phyloP scores from a whole-genome alignment of 2,113 vertebrate genomes.

The Puma concolor region DNA sequence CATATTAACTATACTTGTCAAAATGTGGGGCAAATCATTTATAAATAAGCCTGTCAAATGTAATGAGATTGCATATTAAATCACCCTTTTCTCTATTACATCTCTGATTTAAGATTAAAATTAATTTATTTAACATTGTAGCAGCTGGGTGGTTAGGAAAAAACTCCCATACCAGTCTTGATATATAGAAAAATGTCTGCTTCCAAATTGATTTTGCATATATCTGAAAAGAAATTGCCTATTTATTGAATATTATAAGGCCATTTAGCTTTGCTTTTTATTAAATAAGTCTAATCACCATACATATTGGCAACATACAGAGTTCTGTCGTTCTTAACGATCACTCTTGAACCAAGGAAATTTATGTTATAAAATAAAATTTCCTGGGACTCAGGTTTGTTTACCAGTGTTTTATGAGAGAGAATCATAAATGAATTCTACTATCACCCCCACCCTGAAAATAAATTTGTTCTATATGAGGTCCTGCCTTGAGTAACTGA shows the following conservation, averaged over 20 bases:
- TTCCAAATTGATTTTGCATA: constrained; percentile 41
- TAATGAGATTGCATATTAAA: constrained; percentile 81
- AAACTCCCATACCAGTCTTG: constrained; percentile 46
- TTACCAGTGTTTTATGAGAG: constrained; percentile 56
- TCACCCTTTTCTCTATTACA: constrained; percentile 67
- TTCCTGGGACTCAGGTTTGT: constrained; percentile 46
- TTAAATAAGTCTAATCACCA: constrained; percentile 45
- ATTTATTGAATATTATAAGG: constrained; percentile 64
- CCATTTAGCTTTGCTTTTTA: constrained; percentile 37
- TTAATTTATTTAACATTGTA: constrained; percentile 77
- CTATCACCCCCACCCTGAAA: background rate
- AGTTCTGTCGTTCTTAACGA: constrained; percentile 38
- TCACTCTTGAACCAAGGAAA: background rate
- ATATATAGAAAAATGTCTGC: constrained; percentile 59
- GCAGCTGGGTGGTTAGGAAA: constrained; percentile 63
- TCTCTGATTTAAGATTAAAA: constrained; percentile 81
- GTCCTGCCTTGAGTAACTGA: background rate
- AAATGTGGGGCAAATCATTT: constrained; percentile 69
- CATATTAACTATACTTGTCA: constrained; percentile 74
- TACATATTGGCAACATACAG: background rate
- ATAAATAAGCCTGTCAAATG: constrained; percentile 74
- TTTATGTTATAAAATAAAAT: constrained; percentile 50
- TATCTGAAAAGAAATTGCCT: constrained; percentile 71
- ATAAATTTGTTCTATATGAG: constrained; percentile 29
- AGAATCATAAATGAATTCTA: constrained; percentile 48